Conservation (phyloP, 1,140 invertebrate genomes). For the Drosophila watanabei region DNA sequence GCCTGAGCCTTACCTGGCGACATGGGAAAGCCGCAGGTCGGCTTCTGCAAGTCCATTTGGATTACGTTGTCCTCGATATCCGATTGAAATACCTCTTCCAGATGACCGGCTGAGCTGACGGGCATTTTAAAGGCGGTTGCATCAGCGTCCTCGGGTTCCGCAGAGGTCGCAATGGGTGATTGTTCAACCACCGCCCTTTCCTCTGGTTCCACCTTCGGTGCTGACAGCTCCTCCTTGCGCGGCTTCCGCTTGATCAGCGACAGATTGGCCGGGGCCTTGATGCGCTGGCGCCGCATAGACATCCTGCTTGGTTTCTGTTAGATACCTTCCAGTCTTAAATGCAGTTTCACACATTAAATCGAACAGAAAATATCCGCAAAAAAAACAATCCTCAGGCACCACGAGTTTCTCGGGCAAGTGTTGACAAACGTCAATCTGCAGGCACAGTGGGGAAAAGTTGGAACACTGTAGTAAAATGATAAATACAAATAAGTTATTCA, state of each 20-base stretch:
- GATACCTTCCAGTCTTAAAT: constrained; percentile 8
- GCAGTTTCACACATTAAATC: constrained; percentile 61
- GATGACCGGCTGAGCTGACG: constrained; percentile 37
- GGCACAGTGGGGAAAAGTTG: constrained; percentile 11
- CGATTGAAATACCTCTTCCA: constrained; percentile 69
- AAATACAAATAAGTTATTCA: neutral
- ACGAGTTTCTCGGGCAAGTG: constrained; percentile 45
- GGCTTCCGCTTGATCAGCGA: constrained; percentile 72
- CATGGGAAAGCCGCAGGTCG: constrained; percentile 62
- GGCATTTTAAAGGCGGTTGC: constrained; percentile 73
- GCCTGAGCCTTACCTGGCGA: constrained; percentile 70
- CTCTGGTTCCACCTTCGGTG: constrained; percentile 14
- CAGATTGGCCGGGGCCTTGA: constrained; percentile 86
- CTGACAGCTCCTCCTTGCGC: constrained; percentile 55
- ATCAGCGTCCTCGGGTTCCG: constrained; percentile 40
- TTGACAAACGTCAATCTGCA: constrained; percentile 15
- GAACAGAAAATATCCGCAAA: constrained; percentile 13
- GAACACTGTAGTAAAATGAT: neutral
- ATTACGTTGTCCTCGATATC: constrained; percentile 82
- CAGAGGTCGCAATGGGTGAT: constrained; percentile 14
- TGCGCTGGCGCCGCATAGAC: constrained; percentile 86
- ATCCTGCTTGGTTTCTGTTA: constrained; percentile 47
- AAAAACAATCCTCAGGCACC: constrained; percentile 38
- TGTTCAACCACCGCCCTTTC: constrained; percentile 15
- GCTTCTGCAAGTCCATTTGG: constrained; percentile 77